Conservation (phyloP, 2,888 invertebrate genomes). For the Lycocerus yunnanus region DNA sequence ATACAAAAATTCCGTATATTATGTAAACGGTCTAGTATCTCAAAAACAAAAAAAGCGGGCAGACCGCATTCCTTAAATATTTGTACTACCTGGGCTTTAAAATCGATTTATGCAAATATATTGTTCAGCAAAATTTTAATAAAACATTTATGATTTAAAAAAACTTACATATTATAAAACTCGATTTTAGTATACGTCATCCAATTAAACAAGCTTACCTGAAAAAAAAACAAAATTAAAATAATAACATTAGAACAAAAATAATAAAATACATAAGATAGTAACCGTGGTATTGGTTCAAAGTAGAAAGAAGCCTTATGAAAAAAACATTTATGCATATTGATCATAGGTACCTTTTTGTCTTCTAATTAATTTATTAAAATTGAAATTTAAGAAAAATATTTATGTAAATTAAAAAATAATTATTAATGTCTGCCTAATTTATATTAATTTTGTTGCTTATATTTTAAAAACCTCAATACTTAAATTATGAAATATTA, state of each 20-base stretch:
- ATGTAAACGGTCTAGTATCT: not conserved
- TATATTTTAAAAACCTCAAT: not conserved
- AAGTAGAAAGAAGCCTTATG: no score
- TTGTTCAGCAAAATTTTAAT: not conserved
- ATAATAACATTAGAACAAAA: no score
- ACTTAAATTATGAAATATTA: not conserved
- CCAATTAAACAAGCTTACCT: not conserved
- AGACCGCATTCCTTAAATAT: not conserved
- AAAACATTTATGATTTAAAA: not conserved
- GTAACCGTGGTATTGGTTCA: no score
- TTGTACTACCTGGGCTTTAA: not conserved
- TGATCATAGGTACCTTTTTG: no score
- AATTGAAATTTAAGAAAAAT: no score
- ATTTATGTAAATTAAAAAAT: no score
- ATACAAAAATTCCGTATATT: not conserved
- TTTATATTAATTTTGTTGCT: not conserved
- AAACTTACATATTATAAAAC: not conserved
- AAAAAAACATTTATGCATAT: no score
- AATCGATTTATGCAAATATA: not conserved
- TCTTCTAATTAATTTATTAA: no score
- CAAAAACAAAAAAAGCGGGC: not conserved
- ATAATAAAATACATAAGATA: no score
- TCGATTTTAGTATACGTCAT: not conserved
- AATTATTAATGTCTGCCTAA: no score
- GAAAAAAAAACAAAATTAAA: not conserved